Conservation (phyloP, 2,888 invertebrate genomes). For the Chrysolina oricalcia region DNA sequence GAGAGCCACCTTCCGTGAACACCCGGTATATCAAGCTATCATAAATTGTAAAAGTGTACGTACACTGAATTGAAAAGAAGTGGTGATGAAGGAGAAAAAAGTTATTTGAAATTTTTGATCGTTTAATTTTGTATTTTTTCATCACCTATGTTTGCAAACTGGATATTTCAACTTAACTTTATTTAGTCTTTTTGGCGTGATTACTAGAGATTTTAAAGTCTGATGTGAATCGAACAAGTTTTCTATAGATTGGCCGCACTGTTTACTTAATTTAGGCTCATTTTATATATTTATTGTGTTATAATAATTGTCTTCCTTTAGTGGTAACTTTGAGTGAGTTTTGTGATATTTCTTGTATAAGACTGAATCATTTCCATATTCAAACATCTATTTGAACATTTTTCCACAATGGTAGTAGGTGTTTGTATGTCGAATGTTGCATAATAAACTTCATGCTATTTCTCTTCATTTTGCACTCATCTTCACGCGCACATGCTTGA, state of each 20-base stretch:
- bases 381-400: slow-evolving; percentile 47
- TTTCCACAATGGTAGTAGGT: slow-evolving; percentile 36
- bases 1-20: too few relatives aligned
- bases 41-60: too few relatives aligned
- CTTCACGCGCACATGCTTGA: slow-evolving; percentile 1
- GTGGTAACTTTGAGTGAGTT: slow-evolving; percentile 53
- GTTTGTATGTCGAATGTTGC: slow-evolving; percentile 39
- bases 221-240: slow-evolving; percentile 34
- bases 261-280: slow-evolving; percentile 36
- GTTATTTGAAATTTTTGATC: too few relatives aligned
- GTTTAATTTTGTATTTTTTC: too few relatives aligned
- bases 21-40: too few relatives aligned
- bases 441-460: slow-evolving; percentile 50
- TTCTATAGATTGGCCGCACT: slow-evolving; percentile 19
- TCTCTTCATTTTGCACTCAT: slow-evolving; percentile 1
- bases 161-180: too few relatives aligned
- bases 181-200: too few relatives aligned
- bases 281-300: slow-evolving; percentile 34
- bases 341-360: slow-evolving; percentile 59
- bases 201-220: too few relatives aligned
- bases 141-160: too few relatives aligned
- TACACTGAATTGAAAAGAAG: too few relatives aligned
- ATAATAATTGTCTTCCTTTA: slow-evolving; percentile 50
- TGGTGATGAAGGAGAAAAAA: too few relatives aligned
- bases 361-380: slow-evolving; percentile 54